Evolutionary conservation across 2,888 invertebrate genomes (phyloP).

Genomic region (Eulithis testata): DNA sequence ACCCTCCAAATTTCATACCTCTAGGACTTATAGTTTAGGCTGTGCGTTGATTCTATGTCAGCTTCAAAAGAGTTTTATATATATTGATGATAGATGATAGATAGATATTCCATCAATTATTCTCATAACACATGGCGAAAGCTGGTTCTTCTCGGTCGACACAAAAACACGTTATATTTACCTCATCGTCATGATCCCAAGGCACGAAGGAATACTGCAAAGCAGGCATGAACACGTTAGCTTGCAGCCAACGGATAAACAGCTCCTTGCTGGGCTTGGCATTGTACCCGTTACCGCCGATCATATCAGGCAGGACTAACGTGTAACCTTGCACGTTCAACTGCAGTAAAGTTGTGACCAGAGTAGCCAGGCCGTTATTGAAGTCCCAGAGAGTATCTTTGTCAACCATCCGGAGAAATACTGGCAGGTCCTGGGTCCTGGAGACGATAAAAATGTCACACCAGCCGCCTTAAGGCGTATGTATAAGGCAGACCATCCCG

Average conservation of each 20-base stretch:
- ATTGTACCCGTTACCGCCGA: conserved; percentile 88
- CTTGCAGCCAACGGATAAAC: conserved; percentile 91
- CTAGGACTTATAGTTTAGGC: too few species aligned
- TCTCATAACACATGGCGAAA: too few species aligned
- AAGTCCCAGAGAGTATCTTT: conserved; percentile 89
- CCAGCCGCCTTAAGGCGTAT: too few species aligned
- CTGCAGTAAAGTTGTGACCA: conserved; percentile 89
- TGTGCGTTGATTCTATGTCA: too few species aligned
- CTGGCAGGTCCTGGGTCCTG: conserved; percentile 87
- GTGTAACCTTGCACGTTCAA: conserved; percentile 87
- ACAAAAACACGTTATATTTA: conserved; percentile 33
- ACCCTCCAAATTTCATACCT: too few species aligned
- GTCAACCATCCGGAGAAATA: conserved; percentile 92
- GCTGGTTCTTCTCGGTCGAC: too few species aligned
- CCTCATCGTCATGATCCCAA: conserved; percentile 89
- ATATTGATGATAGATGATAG: too few species aligned
- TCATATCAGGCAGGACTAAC: conserved; percentile 91
- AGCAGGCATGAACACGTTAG: conserved; percentile 91
- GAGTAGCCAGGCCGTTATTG: conserved; percentile 88
- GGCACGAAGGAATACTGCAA: conserved; percentile 93
- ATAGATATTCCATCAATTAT: too few species aligned
- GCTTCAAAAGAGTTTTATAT: too few species aligned
- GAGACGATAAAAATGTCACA: conserved; percentile 27
- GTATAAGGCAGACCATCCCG: too few species aligned
- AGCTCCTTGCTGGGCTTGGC: conserved; percentile 85